Percentiles rank a stretch among this genome's conserved stretches.
phyloP scores from a whole-genome alignment of 2,113 vertebrate species.

The Hiodon tergisus region DNA sequence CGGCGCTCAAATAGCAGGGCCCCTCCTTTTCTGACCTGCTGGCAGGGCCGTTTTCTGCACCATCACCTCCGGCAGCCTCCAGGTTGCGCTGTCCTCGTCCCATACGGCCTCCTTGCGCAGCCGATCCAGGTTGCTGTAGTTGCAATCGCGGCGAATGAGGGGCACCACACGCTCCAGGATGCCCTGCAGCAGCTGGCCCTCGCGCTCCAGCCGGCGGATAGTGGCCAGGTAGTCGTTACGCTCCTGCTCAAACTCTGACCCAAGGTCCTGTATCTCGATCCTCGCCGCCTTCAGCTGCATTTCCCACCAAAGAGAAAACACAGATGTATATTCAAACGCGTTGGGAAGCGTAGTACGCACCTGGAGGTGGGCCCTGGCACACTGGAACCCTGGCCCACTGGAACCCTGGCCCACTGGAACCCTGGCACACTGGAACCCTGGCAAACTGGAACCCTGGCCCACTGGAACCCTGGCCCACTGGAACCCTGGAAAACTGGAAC shows the following conservation, averaged over 20 bases:
- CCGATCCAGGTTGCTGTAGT: constrained; percentile 80
- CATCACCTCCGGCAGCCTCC: constrained; percentile 75
- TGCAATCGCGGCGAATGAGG: constrained; percentile 72
- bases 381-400: no score
- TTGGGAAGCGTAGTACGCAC: no score
- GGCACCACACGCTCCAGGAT: constrained; percentile 73
- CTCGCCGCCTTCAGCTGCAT: constrained; percentile 72
- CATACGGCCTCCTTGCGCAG: constrained; percentile 65
- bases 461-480: no score
- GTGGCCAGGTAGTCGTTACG: constrained; percentile 74
- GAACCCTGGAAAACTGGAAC: no score
- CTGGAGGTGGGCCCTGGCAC: no score
- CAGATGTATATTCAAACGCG: no score
- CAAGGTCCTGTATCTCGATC: constrained; percentile 79
- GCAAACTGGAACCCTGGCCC: no score
- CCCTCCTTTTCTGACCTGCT: constrained; percentile 57
- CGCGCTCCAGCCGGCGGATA: constrained; percentile 70
- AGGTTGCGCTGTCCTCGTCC: constrained; percentile 74
- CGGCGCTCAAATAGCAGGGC: neutral
- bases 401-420: no score
- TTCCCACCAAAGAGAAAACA: neutral
- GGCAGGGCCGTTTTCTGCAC: constrained; percentile 73
- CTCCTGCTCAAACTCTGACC: constrained; percentile 77
- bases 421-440: no score
- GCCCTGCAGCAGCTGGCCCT: constrained; percentile 69